These are phyloP conservation scores for Halcyon senegalensis DNA, from an alignment of 2,113 vertebrate species.

Conservation along the genomic window DNA sequence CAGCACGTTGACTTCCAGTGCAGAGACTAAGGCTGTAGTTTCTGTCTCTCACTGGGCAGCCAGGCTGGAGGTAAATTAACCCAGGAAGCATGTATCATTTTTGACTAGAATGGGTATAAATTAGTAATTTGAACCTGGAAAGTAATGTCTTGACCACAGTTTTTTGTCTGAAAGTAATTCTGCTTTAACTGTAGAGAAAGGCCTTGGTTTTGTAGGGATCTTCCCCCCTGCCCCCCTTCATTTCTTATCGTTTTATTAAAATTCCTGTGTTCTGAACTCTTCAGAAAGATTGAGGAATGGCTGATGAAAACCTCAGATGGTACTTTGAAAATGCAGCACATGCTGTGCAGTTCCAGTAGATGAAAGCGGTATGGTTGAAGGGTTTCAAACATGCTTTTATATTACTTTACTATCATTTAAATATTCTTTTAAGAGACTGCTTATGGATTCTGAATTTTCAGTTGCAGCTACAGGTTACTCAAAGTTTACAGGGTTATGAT, in stretches of 20 bases:
- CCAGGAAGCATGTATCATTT: neutral
- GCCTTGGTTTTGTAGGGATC: neutral
- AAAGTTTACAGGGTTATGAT: neutral
- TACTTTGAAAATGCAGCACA: constrained; percentile 11
- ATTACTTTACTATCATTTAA: constrained; percentile 19
- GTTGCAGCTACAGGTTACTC: neutral
- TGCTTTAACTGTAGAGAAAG: neutral
- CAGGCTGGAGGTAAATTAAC: neutral
- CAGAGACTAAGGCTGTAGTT: neutral
- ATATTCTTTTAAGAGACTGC: neutral
- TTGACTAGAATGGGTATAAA: neutral
- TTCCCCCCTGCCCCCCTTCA: accelerated
- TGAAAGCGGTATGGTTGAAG: constrained; percentile 4
- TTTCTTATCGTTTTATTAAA: neutral
- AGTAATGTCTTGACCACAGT: neutral
- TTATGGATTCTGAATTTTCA: neutral
- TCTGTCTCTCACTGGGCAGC: neutral
- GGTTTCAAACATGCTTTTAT: constrained; percentile 26
- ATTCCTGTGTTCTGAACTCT: neutral
- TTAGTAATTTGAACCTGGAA: neutral
- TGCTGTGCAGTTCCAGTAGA: constrained; percentile 7
- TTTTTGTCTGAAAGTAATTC: constrained; percentile 20
- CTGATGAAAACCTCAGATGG: constrained; percentile 5
- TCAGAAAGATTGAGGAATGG: neutral
- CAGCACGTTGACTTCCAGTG: neutral